phyloP scores from a whole-genome alignment of 1,140 invertebrate species.

The Zophobas morio region DNA sequence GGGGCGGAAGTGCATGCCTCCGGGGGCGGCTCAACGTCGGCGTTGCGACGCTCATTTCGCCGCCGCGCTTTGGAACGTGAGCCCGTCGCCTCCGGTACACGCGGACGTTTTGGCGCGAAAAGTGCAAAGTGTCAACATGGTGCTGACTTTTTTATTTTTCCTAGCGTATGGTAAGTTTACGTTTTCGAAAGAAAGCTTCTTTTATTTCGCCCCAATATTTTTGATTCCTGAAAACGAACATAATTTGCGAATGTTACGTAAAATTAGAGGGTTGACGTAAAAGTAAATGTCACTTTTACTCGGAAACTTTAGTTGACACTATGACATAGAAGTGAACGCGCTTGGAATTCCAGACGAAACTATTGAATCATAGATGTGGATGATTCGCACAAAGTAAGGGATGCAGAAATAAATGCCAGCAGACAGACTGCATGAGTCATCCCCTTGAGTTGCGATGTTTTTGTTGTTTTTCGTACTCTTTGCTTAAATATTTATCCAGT shows the following conservation, averaged over 20 bases:
- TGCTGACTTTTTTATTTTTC: neutral
- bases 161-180: slow-evolving; percentile 20
- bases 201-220: neutral
- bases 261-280: too few species aligned
- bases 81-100: slow-evolving; percentile 16
- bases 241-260: too few species aligned
- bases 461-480: slow-evolving; percentile 25
- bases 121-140: slow-evolving; percentile 31
- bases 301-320: neutral
- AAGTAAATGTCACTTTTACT: too few species aligned
- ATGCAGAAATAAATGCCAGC: slow-evolving; percentile 44
- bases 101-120: slow-evolving; percentile 44
- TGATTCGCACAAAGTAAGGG: slow-evolving; percentile 25
- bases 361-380: neutral
- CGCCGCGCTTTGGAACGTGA: slow-evolving; percentile 21
- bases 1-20: slow-evolving; percentile 45
- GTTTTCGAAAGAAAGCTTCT: neutral
- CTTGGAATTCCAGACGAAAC: neutral
- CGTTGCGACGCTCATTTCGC: slow-evolving; percentile 52
- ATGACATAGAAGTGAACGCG: neutral
- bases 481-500: neutral
- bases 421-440: slow-evolving; percentile 44
- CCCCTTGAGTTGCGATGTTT: slow-evolving; percentile 1
- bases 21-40: slow-evolving; percentile 45
- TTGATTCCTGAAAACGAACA: too few species aligned